Percentiles rank a stretch among this genome's conserved stretches.
These are phyloP conservation scores for Lynx canadensis DNA, from an alignment of 2,113 vertebrate species.

Conservation along the genomic window DNA sequence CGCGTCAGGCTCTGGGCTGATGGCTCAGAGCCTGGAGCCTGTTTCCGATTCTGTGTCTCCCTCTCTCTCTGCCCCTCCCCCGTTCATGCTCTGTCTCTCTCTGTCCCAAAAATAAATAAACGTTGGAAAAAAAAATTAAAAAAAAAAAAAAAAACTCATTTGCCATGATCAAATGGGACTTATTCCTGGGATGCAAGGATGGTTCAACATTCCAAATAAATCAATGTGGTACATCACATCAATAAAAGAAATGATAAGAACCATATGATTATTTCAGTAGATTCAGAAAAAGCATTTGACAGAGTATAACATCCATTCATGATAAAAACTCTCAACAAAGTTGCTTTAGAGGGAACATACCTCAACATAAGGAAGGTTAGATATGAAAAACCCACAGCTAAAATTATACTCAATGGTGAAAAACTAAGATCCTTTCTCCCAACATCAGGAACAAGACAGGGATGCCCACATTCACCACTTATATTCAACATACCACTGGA, in stretches of 20 bases:
- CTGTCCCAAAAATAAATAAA: no score
- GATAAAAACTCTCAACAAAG: neutral
- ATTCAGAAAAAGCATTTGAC: neutral
- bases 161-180: neutral
- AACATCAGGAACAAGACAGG: neutral
- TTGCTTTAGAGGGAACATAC: neutral
- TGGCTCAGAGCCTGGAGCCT: no score
- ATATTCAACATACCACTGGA: neutral
- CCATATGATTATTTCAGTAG: neutral
- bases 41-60: no score
- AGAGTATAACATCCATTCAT: neutral
- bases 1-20: no score
- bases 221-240: neutral
- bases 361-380: neutral
- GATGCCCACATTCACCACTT: neutral
- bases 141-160: neutral
- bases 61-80: no score
- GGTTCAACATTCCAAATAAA: neutral
- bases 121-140: no score
- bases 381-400: neutral
- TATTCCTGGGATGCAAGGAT: neutral
- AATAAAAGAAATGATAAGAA: neutral
- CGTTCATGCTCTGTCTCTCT: no score
- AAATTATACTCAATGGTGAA: neutral
- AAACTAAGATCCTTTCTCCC: neutral